phyloP scores from a whole-genome alignment of 2,888 invertebrate genomes.

The Oscheius sp. region DNA sequence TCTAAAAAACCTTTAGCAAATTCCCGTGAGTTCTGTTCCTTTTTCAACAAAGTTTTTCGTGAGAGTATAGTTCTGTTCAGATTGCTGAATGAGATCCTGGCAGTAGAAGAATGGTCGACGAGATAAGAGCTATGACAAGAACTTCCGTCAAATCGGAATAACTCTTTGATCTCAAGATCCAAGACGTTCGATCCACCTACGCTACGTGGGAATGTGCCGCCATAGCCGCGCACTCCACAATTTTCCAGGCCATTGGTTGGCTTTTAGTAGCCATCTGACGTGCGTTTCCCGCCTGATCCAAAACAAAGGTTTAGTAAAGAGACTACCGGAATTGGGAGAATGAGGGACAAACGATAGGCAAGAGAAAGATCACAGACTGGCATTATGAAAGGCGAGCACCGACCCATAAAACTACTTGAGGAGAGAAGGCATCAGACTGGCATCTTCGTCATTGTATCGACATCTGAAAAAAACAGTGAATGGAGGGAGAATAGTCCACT shows the following conservation, averaged over 20 bases:
- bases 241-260: slow-evolving; percentile 30
- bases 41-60: too few species aligned
- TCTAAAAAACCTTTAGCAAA: too few species aligned
- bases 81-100: too few species aligned
- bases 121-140: too few species aligned
- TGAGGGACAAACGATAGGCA: slow-evolving; percentile 11
- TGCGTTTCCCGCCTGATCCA: slow-evolving; percentile 13
- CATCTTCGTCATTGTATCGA: slow-evolving; percentile 25
- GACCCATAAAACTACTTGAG: slow-evolving; percentile 9
- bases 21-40: too few species aligned
- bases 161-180: too few species aligned
- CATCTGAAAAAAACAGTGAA: slow-evolving; percentile 9
- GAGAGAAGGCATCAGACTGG: slow-evolving; percentile 5
- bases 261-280: slow-evolving; percentile 29
- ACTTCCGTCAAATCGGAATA: too few species aligned
- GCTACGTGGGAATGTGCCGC: too few species aligned
- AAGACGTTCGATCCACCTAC: too few species aligned
- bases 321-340: neutral
- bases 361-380: slow-evolving; percentile 21
- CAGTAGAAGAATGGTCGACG: too few species aligned
- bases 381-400: slow-evolving; percentile 4
- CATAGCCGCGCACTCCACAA: neutral
- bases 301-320: slow-evolving; percentile 3
- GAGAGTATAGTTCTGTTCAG: too few species aligned
- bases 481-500: neutral